These are phyloP conservation scores for Okapia johnstoni DNA, from an alignment of 2,113 vertebrate species.

Conservation along the genomic window DNA sequence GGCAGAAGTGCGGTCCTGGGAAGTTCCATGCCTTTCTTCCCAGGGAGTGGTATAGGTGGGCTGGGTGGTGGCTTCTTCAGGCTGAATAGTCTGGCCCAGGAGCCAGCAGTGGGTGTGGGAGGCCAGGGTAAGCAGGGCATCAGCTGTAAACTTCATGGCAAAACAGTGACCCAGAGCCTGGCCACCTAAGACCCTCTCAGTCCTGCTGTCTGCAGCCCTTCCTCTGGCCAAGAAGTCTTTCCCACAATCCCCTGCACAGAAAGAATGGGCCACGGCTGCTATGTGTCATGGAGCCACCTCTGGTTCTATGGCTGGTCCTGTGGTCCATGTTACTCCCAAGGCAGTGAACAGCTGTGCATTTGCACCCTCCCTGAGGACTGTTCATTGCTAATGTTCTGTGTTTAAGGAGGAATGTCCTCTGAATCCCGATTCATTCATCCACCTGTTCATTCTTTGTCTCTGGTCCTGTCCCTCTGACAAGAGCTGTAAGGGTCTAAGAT, in stretches of 20 bases:
- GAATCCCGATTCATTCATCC: background rate
- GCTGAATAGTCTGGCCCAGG: background rate
- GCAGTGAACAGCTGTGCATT: background rate
- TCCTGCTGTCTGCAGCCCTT: background rate
- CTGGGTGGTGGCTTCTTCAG: background rate
- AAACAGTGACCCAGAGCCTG: background rate
- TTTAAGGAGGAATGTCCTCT: background rate
- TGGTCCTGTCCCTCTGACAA: background rate
- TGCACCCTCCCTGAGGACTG: background rate
- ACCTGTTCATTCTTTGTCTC: background rate
- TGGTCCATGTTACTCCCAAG: background rate
- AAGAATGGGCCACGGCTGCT: accelerated
- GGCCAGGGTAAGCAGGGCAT: accelerated
- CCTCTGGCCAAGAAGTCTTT: accelerated
- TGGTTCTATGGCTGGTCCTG: background rate
- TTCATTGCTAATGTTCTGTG: background rate
- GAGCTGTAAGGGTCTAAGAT: background rate
- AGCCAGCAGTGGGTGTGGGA: background rate
- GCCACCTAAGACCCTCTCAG: background rate
- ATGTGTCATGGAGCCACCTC: accelerated
- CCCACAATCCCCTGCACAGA: accelerated
- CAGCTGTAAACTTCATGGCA: background rate
- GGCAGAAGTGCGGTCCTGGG: background rate
- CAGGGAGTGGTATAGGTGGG: background rate
- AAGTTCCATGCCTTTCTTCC: background rate